Conservation (phyloP, 2,797 vertebrate species). For the Crenuchus spilurus region DNA sequence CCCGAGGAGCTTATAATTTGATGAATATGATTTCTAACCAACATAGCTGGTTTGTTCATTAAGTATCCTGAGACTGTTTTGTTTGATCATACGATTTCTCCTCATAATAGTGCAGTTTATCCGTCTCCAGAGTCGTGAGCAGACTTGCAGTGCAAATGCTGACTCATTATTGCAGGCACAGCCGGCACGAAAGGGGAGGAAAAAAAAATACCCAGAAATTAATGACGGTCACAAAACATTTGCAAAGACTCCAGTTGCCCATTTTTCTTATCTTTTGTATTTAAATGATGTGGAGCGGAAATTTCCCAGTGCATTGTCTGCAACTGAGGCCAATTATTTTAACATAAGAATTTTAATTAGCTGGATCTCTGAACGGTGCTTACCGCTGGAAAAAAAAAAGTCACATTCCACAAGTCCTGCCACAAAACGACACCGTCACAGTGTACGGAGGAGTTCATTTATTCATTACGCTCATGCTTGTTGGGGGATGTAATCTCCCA, state of each 20-base stretch:
- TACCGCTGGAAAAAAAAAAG: constrained; percentile 55
- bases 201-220: constrained; percentile 33
- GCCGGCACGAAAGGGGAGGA: constrained; percentile 31
- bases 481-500: constrained; percentile 42
- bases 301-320: constrained; percentile 73
- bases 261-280: constrained; percentile 74
- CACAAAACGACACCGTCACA: constrained; percentile 50
- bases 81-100: neutral
- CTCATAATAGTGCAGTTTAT: neutral
- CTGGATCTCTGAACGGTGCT: constrained; percentile 68
- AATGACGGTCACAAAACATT: constrained; percentile 52
- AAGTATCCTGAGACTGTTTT: neutral
- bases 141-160: constrained; percentile 31
- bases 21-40: too few species aligned
- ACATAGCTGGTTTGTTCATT: neutral
- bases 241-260: constrained; percentile 62
- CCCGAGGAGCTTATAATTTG: too few species aligned
- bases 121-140: neutral
- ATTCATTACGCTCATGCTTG: constrained; percentile 51
- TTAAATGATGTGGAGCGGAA: constrained; percentile 69
- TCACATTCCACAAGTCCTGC: constrained; percentile 66
- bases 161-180: constrained; percentile 43
- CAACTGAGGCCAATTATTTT: constrained; percentile 80
- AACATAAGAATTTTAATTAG: constrained; percentile 81
- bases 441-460: constrained; percentile 59